Percentiles rank a stretch among this genome's conserved stretches.
Evolutionary conservation across 2,113 vertebrate species (phyloP).

Genomic region (Ifrita kowaldi): DNA sequence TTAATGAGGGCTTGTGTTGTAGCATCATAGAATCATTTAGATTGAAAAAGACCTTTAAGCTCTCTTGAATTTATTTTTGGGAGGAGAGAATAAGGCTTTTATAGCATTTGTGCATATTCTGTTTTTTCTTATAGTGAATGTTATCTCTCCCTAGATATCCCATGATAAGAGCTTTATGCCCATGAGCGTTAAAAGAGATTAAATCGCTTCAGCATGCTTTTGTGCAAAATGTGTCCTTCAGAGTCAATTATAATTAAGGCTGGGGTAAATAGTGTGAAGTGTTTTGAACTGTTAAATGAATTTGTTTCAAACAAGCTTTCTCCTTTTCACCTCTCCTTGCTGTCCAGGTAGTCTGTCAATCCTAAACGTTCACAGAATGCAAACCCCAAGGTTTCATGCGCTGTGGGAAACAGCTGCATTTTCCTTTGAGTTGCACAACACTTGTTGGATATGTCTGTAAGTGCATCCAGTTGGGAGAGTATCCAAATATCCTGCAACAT

Average conservation of each 20-base stretch:
- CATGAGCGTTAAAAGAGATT: neutral
- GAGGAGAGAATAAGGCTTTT: neutral
- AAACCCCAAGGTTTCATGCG: neutral
- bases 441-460: neutral
- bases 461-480: neutral
- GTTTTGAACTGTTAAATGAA: neutral
- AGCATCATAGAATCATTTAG: neutral
- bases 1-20: neutral
- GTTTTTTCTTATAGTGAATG: neutral
- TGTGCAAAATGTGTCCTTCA: neutral
- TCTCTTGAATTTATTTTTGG: neutral
- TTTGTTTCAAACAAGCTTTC: neutral
- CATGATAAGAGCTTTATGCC: neutral
- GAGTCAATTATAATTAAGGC: neutral
- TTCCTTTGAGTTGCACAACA: neutral
- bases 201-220: neutral
- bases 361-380: neutral
- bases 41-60: neutral
- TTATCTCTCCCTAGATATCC: neutral
- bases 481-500: neutral
- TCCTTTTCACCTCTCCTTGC: neutral
- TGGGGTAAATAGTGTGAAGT: neutral
- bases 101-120: neutral
- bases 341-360: neutral
- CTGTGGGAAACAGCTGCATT: neutral